Evolutionary conservation across 2,888 invertebrate genomes (phyloP).

Genomic region (Eilema caniola): DNA sequence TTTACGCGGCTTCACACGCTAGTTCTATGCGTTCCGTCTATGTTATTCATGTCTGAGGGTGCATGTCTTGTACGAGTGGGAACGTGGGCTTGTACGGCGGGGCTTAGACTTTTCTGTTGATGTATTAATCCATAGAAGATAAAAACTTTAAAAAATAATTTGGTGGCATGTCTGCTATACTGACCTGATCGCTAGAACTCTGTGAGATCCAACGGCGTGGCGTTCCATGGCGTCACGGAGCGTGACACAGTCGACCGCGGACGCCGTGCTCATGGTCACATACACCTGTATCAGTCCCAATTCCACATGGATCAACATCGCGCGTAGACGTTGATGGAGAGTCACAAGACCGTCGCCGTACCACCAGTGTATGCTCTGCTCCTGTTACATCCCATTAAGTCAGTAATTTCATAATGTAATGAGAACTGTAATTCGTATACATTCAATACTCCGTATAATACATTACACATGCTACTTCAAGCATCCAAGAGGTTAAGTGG

Average conservation of each 20-base stretch:
- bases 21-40: too few relatives aligned
- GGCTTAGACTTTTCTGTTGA: too few relatives aligned
- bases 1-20: too few relatives aligned
- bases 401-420: background rate
- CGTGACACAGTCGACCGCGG: slow-evolving; percentile 83
- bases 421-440: background rate
- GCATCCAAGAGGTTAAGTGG: too few relatives aligned
- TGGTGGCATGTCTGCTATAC: background rate
- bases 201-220: slow-evolving; percentile 58
- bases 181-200: slow-evolving; percentile 69
- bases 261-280: slow-evolving; percentile 85
- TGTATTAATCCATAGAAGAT: too few relatives aligned
- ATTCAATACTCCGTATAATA: too few relatives aligned
- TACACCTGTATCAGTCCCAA: slow-evolving; percentile 88
- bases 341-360: slow-evolving; percentile 54
- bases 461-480: too few relatives aligned
- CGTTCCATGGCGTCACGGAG: slow-evolving; percentile 75
- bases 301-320: slow-evolving; percentile 76
- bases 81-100: too few relatives aligned
- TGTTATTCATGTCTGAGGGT: too few relatives aligned
- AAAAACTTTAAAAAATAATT: too few relatives aligned
- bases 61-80: too few relatives aligned
- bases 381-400: background rate
- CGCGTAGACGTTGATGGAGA: slow-evolving; percentile 65
- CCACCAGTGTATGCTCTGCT: slow-evolving; percentile 45